These are phyloP conservation scores for Drosophila kikkawai DNA, from an alignment of 1,140 invertebrate species.

Conservation along the genomic window DNA sequence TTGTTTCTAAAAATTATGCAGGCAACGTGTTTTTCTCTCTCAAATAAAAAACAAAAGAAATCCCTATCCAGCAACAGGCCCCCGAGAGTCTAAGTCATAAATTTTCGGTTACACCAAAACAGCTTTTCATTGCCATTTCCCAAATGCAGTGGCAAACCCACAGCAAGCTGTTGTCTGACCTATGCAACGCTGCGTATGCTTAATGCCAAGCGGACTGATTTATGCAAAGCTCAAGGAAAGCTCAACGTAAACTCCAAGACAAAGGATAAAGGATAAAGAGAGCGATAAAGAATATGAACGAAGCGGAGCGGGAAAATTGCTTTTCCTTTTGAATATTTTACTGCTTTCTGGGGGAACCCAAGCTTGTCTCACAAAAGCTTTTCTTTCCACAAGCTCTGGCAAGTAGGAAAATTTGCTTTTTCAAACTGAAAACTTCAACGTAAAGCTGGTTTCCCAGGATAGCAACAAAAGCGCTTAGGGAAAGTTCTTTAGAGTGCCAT, in stretches of 20 bases:
- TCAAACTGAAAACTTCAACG: background rate
- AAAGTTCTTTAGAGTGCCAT: background rate
- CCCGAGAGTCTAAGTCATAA: conserved; percentile 14
- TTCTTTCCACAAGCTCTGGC: too few species aligned
- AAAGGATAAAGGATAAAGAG: background rate
- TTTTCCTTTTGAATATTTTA: background rate
- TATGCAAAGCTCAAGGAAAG: conserved; percentile 32
- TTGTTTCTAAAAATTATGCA: background rate
- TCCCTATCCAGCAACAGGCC: conserved; percentile 44
- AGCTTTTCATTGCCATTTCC: conserved; percentile 36
- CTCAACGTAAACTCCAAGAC: background rate
- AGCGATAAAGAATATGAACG: background rate
- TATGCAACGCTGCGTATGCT: conserved; percentile 60
- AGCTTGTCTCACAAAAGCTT: background rate
- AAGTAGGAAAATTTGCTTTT: background rate
- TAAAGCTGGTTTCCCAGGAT: background rate
- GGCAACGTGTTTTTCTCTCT: background rate
- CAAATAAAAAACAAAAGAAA: background rate
- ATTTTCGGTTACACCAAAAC: conserved; percentile 17
- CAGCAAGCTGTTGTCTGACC: conserved; percentile 1
- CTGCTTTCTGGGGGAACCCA: background rate
- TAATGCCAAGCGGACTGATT: conserved; percentile 45
- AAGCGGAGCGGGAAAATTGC: conserved; percentile 6
- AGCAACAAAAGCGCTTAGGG: background rate
- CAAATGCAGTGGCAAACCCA: conserved; percentile 23